Percentiles rank a stretch among this genome's conserved stretches.
Evolutionary conservation across 2,888 invertebrate genomes (phyloP).

Genomic region (Drosophila gaucha): DNA sequence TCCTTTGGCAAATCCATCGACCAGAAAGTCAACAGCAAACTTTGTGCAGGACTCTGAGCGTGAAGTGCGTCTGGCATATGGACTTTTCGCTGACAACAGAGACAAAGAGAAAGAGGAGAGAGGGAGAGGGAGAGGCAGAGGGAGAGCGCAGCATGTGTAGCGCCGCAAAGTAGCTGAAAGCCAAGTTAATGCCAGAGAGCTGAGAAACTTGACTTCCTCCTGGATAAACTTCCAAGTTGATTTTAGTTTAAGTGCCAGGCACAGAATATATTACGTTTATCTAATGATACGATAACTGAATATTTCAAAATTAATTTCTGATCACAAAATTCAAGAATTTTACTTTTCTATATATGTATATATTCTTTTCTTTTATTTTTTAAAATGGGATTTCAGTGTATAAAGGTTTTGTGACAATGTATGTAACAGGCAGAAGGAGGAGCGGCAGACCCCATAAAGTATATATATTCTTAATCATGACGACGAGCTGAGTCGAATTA

Average conservation of each 20-base stretch:
- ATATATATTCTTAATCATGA: too few species aligned
- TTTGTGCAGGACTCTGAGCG: slow-evolving; percentile 13
- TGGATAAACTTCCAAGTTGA: slow-evolving; percentile 31
- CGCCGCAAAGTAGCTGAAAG: slow-evolving; percentile 13
- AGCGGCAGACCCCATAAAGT: too few species aligned
- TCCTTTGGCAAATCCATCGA: slow-evolving; percentile 36
- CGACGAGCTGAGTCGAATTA: too few species aligned
- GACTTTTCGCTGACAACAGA: slow-evolving; percentile 15
- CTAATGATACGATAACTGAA: not conserved
- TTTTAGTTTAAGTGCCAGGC: slow-evolving; percentile 15
- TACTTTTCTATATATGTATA: too few species aligned
- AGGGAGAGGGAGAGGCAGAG: not conserved
- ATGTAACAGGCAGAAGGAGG: too few species aligned
- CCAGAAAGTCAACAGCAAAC: slow-evolving; percentile 25
- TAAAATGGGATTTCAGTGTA: too few species aligned
- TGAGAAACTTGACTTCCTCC: slow-evolving; percentile 29
- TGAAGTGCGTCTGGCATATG: slow-evolving; percentile 34
- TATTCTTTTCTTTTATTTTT: too few species aligned
- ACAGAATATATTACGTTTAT: not conserved
- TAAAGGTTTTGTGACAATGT: too few species aligned
- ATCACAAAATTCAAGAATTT: too few species aligned
- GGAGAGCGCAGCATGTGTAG: not conserved
- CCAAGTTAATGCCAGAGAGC: slow-evolving; percentile 46
- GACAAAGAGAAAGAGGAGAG: not conserved
- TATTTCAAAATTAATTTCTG: too few species aligned